Base-by-base conservation (phyloP, 2,888 invertebrate species). In the Epistrophella euchroma region DNA sequence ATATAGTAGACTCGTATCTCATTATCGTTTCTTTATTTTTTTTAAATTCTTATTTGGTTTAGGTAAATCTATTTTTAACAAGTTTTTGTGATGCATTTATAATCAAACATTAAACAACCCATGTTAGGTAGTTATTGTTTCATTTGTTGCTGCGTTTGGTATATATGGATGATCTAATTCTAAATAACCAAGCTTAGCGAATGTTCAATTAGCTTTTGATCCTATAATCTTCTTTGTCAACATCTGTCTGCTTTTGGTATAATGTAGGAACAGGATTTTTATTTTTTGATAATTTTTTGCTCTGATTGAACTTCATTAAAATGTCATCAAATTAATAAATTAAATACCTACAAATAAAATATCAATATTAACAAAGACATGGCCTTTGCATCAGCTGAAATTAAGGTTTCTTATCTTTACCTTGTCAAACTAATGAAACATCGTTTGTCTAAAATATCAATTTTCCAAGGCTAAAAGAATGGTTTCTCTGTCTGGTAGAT, bases 391-490 rank as follows among this genome's bases (percentile, higher is more conserved):
- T 13, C 17, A 3, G 2, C 17, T 25, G 2, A 28, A 28, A 0
- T 28, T 2, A 28, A 28, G 28, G 28, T 28, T 28, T n/a, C n/a
- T n/a, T n/a, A n/a, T n/a, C 28, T 28, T 28, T 28, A 28, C 28
- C 28, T 28, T 28, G 4, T 4, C 25, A 3, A 25, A 5, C 25
- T 25, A 25, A 5, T 15, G n/a, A 25, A 52, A 25, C 9, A 28
- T 25, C 15, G 10, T 66, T 55, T 32, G 19, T 28, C 55, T 15
- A 43, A 70, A 2, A 66, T 7, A 66, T 52, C 52, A 32, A 62
- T 47, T 32, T 47, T 64, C 43, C 83, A 84, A 84, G 83, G 83
- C 58, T 58, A 70, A 60, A 19, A 56, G 50, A 66, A 70, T 64
- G 56, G 62, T 22, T 73, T 73, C 22, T 74, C 22, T 74, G 11